Conservation (phyloP, 2,797 vertebrate species). For the Acrossocheilus fasciatus region DNA sequence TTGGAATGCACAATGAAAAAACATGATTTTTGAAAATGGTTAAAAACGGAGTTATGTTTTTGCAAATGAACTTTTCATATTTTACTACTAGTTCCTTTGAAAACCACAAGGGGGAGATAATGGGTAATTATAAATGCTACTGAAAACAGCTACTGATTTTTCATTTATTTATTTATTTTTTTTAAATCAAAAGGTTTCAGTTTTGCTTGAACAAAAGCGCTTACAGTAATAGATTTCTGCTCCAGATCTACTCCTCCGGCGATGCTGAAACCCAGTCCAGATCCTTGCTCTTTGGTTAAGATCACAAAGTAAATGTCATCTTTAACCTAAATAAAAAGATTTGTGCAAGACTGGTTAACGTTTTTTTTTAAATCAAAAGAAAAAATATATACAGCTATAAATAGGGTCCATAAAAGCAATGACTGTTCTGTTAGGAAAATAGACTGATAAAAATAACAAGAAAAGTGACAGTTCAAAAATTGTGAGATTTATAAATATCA, state of each 20-base stretch:
- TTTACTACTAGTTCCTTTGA: conserved; percentile 18
- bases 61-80: background rate
- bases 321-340: conserved; percentile 77
- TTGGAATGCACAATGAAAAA: too few relatives aligned
- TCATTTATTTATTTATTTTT: background rate
- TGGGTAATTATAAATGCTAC: background rate
- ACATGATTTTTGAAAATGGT: too few relatives aligned
- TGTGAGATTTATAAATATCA: conserved; percentile 11
- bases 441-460: background rate
- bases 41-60: background rate
- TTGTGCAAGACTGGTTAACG: conserved; percentile 16
- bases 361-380: background rate
- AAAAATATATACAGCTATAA: conserved; percentile 14
- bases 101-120: conserved; percentile 43
- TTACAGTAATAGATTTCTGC: conserved; percentile 87
- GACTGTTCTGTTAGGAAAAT: background rate
- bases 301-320: conserved; percentile 85
- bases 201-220: conserved; percentile 52
- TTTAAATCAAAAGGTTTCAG: background rate
- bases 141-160: background rate
- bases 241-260: conserved; percentile 90
- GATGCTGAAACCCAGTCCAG: conserved; percentile 92
- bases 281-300: conserved; percentile 89
- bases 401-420: conserved; percentile 1
- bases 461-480: background rate